Evolutionary conservation across 2,113 vertebrate genomes (phyloP), one percentile per base, ranked within the genome.

Genomic region (Vidua macroura): DNA sequence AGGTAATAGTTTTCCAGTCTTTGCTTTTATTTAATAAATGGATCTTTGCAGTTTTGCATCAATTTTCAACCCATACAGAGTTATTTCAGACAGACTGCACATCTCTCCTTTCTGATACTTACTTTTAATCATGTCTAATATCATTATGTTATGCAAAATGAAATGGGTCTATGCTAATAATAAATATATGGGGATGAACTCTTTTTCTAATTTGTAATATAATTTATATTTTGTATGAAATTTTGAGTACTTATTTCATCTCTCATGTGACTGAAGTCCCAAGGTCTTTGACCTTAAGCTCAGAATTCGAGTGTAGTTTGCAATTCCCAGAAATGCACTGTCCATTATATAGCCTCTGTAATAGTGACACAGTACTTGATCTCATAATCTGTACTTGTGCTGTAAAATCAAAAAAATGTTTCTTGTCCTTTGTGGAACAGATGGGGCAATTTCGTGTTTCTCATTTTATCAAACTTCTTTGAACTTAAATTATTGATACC

Each of bases 1-100:
- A 22, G 20, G 23, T 56, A 90, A 90, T 78, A 69, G 46, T 39
- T 66, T 92, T 86, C 17, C 19, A 66, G 68, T 49, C 24, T 91
- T 86, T 81, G 35, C 24, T 88, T 95, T 94, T 67, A 82, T 90
- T 90, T 95, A 85, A 88, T 86, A 75, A 86, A 74, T 27, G 52
- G 15, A 59, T 52, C 49, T 88, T 80, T 62, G 13, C 43, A 55
- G 24, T 76, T 86, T 88, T 81, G 10, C n/a, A 58, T 6, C 24
- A 55, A 48, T 30, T 68, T 93, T 78, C 31, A 91, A 44, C 10
- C 8, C 17, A 72, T 63, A 52, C 24, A 91, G 18, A 64, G 10
- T 59, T 81, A 66, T 39, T 79, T 16, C 62, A 79, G 25, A 39
- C 55, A 62, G 33, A 80, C 28, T 51, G 33, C 17, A 22, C 22